phyloP scores from a whole-genome alignment of 1,140 invertebrate species.

The Ridgeia piscesae region DNA sequence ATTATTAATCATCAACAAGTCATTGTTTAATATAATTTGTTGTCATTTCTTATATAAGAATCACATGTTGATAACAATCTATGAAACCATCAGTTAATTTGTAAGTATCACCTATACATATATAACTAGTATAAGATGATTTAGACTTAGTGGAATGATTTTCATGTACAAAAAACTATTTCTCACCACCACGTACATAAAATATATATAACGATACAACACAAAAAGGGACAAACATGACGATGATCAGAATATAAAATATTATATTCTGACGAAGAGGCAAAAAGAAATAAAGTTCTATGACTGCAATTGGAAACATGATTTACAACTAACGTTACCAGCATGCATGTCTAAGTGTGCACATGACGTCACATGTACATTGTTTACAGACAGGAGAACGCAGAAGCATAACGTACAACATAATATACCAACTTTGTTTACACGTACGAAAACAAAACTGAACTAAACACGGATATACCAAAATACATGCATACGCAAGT shows the following conservation, averaged over 20 bases:
- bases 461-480: background rate
- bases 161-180: too few species aligned
- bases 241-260: background rate
- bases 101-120: too few species aligned
- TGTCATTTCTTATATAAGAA: too few species aligned
- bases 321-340: background rate
- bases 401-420: background rate
- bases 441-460: background rate
- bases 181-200: background rate
- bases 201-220: background rate
- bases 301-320: background rate
- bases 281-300: background rate
- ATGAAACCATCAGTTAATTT: too few species aligned
- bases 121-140: too few species aligned
- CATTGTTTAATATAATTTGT: too few species aligned
- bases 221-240: background rate
- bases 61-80: too few species aligned
- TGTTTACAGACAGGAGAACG: background rate
- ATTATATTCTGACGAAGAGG: background rate
- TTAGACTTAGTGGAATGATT: too few species aligned
- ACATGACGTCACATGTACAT: background rate
- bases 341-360: background rate
- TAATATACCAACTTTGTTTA: background rate
- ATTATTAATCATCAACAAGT: too few species aligned
- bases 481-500: background rate